Evolutionary conservation across 2,888 invertebrate genomes (phyloP).

Genomic region (Helobdella robusta): DNA sequence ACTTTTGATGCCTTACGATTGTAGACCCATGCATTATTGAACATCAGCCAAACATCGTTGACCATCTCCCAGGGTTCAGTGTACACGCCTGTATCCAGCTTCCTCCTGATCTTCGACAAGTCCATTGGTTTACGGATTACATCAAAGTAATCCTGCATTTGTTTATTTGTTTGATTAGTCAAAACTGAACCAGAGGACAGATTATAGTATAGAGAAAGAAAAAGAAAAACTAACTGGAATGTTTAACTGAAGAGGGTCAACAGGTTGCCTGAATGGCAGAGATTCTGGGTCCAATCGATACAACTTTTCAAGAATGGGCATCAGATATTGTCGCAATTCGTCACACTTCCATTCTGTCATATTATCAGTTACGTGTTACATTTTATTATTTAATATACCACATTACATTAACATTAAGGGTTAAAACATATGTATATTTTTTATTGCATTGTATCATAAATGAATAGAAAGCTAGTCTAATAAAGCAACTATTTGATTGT

Average conservation of each 20-base stretch:
- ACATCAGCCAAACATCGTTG: constrained; percentile 99
- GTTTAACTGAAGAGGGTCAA: constrained; percentile 63
- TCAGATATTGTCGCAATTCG: constrained; percentile 76
- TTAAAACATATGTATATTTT: not conserved
- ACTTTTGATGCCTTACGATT: constrained; percentile 95
- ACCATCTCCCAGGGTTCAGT: constrained; percentile 97
- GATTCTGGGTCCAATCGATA: constrained; percentile 91
- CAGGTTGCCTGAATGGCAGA: constrained; percentile 87
- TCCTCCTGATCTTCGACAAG: constrained; percentile 82
- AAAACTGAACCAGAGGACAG: too few relatives aligned
- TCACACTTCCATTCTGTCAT: constrained; percentile 54
- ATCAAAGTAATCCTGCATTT: constrained; percentile 76
- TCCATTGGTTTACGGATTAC: constrained; percentile 95
- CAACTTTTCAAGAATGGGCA: constrained; percentile 88
- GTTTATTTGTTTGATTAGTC: not conserved
- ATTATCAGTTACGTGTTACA: not conserved
- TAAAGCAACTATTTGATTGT: not conserved
- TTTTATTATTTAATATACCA: not conserved
- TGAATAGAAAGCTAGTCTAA: not conserved
- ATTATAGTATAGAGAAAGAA: too few relatives aligned
- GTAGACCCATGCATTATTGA: constrained; percentile 98
- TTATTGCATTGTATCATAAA: not conserved
- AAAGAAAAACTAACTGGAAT: constrained; percentile 30
- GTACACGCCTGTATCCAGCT: constrained; percentile 84
- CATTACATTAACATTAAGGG: not conserved